A percentile compares a stretch with the other conserved stretches of the same genome.
Evolutionary conservation across 2,888 invertebrate species (phyloP).

Genomic region (Embidobia sp.): DNA sequence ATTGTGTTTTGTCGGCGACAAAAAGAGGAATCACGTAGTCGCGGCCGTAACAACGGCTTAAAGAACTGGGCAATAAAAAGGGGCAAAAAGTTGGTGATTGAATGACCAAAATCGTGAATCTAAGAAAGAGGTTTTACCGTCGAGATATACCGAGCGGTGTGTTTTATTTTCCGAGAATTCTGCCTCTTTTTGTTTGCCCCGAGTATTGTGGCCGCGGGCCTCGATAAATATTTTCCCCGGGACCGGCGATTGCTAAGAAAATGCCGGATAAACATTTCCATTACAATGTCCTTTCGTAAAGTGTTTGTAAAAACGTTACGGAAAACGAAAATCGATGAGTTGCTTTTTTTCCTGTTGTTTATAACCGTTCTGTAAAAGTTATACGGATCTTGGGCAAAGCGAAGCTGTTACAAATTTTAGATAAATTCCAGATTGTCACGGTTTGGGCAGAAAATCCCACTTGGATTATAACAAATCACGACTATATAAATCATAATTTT

Average conservation of each 20-base stretch:
- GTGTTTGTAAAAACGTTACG: constrained; percentile 12
- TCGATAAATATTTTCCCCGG: constrained; percentile 66
- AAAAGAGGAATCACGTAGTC: no score
- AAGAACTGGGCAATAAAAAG: no score
- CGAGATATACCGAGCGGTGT: constrained; percentile 16
- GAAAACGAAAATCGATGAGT: neutral
- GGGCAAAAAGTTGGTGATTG: constrained; percentile 12
- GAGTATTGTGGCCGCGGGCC: constrained; percentile 15
- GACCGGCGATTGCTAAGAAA: constrained; percentile 72
- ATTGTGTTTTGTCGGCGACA: no score
- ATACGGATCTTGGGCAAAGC: no score
- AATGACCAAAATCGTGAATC: constrained; percentile 30
- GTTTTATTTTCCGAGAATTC: constrained; percentile 21
- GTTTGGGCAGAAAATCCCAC: no score
- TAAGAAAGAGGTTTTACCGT: constrained; percentile 19
- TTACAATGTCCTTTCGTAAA: constrained; percentile 67
- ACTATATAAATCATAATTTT: no score
- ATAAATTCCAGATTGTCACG: no score
- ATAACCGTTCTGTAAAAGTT: no score
- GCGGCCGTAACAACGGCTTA: no score
- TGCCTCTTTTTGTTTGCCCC: constrained; percentile 35
- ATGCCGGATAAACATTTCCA: constrained; percentile 71
- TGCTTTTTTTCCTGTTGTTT: no score
- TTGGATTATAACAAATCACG: no score
- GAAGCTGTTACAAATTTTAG: no score